Percentiles rank a stretch among this genome's conserved stretches.
Conservation (phyloP, 2,113 vertebrate genomes). For the Paradisaea rubra region DNA sequence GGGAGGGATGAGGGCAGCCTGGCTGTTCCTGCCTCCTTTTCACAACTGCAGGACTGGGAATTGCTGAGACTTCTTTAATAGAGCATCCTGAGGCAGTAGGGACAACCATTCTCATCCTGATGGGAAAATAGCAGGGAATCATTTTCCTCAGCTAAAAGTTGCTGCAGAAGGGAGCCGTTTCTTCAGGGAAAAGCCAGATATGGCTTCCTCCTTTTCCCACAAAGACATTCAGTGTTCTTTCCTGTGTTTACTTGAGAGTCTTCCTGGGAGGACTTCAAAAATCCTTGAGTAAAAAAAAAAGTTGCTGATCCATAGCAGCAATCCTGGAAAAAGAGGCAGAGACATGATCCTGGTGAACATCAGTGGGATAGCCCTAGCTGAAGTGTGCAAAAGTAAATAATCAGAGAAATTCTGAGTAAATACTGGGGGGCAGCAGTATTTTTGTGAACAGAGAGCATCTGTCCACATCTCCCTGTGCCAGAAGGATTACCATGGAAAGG, state of each 20-base stretch:
- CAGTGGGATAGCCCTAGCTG: not conserved
- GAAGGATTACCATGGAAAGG: constrained; percentile 45
- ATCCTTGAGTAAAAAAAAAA: not conserved
- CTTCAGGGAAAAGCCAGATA: not conserved
- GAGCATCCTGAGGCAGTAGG: not conserved
- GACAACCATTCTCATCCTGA: not conserved
- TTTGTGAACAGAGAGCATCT: constrained; percentile 32
- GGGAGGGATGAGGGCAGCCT: not conserved
- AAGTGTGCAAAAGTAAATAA: not conserved
- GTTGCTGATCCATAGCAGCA: not conserved
- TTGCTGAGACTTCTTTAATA: not conserved
- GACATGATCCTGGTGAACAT: not conserved
- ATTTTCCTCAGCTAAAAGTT: not conserved
- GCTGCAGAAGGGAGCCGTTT: not conserved
- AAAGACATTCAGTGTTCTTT: not conserved
- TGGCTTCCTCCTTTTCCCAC: not conserved
- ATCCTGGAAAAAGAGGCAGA: not conserved
- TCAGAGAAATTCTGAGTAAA: not conserved
- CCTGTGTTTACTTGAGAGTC: not conserved
- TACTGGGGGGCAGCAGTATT: not conserved
- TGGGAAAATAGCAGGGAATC: not conserved
- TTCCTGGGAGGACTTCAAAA: not conserved
- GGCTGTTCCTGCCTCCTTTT: not conserved
- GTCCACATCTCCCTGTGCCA: constrained; percentile 22
- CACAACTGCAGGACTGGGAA: not conserved